Evolutionary conservation across 2,888 invertebrate species (phyloP).

Genomic region (Idaea straminata): DNA sequence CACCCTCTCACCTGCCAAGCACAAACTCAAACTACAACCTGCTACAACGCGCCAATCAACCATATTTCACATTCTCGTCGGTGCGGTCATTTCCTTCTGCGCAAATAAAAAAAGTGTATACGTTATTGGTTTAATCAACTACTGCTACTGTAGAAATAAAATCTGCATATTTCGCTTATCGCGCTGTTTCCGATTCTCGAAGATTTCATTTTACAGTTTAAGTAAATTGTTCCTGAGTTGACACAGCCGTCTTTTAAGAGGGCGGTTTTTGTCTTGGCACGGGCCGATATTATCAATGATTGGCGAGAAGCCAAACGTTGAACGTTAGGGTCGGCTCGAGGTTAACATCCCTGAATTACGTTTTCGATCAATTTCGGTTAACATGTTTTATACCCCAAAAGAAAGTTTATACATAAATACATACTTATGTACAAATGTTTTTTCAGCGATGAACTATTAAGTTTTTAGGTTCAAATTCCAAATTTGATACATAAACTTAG

Average conservation of each 20-base stretch:
- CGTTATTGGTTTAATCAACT: slow-evolving; percentile 30
- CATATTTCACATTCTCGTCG: slow-evolving; percentile 60
- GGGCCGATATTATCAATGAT: slow-evolving; percentile 58
- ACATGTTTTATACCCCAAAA: not conserved
- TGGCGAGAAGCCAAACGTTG: slow-evolving; percentile 59
- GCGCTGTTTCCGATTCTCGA: slow-evolving; percentile 20
- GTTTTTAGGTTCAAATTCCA: not conserved
- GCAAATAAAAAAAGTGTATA: slow-evolving; percentile 56
- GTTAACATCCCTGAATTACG: slow-evolving; percentile 30
- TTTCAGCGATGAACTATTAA: not conserved
- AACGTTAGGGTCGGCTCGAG: slow-evolving; percentile 42
- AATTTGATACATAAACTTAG: not conserved
- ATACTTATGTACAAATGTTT: not conserved
- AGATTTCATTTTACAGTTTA: slow-evolving; percentile 29
- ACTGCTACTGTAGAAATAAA: slow-evolving; percentile 24
- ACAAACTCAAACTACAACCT: slow-evolving; percentile 43
- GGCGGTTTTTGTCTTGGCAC: slow-evolving; percentile 56
- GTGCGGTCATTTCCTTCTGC: slow-evolving; percentile 52
- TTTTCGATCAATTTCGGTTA: slow-evolving; percentile 33
- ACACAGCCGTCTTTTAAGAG: slow-evolving; percentile 43
- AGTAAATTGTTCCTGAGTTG: slow-evolving; percentile 38
- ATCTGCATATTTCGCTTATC: slow-evolving; percentile 25
- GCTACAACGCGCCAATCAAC: slow-evolving; percentile 61
- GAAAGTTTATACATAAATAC: not conserved
- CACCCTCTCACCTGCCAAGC: slow-evolving; percentile 37